phyloP scores from a whole-genome alignment of 1,140 invertebrate genomes.

The Saccostrea glomerata region DNA sequence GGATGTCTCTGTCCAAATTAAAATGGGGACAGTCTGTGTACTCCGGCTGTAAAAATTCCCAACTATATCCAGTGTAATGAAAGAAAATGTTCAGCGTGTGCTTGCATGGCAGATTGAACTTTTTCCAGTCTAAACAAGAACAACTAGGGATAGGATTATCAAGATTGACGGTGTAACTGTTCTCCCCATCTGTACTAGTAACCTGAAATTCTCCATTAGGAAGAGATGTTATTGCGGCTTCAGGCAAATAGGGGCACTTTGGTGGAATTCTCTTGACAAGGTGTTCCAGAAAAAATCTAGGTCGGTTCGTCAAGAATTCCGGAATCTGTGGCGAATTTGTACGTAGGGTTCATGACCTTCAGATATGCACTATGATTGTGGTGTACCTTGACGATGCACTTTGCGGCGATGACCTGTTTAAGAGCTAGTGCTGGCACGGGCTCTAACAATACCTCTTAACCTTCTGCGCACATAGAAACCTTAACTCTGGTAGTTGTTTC shows the following conservation, averaged over 20 bases:
- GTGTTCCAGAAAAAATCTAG: too few species aligned
- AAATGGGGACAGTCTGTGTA: neutral
- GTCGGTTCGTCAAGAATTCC: too few species aligned
- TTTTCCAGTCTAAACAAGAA: too few species aligned
- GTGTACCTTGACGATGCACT: constrained; percentile 47
- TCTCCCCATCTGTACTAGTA: too few species aligned
- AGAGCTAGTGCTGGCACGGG: constrained; percentile 18
- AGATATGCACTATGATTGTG: constrained; percentile 37
- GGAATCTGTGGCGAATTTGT: too few species aligned
- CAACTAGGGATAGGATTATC: too few species aligned
- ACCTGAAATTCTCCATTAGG: too few species aligned
- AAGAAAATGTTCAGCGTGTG: too few species aligned
- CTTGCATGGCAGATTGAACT: too few species aligned
- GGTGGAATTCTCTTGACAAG: too few species aligned
- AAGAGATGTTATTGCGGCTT: constrained; percentile 20
- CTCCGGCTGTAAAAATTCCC: neutral
- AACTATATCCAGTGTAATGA: neutral
- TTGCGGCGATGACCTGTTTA: constrained; percentile 36
- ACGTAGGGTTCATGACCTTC: neutral
- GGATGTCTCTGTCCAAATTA: neutral
- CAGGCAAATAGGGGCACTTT: too few species aligned
- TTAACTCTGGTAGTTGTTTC: constrained; percentile 9
- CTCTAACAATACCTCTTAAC: neutral
- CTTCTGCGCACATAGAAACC: constrained; percentile 19
- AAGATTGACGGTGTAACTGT: too few species aligned